Evolutionary conservation across 2,113 vertebrate genomes (phyloP), one percentile per base, ranked within the genome.

Genomic region (Pterophyllum scalare): DNA sequence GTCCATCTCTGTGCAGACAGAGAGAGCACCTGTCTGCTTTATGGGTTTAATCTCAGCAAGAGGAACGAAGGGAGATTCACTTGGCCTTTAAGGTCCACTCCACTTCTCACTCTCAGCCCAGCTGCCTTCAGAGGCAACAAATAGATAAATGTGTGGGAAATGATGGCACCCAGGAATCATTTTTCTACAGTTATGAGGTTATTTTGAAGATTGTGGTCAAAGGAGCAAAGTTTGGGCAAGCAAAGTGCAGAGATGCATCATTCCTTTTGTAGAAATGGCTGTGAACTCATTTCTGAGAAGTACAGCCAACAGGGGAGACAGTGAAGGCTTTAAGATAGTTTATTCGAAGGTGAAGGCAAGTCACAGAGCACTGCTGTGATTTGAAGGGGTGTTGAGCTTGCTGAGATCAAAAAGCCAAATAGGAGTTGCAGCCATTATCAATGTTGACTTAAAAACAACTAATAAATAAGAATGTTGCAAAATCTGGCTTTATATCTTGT

Each of bases 11-110:
- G 81, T 79, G 83, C 86, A 52, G 81, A 90, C 84, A 77, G 67
- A 86, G 81, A 46, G 58, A 77, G 81, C 77, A 64, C 76, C 62
- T 86, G 82, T 89, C 79, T 93, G 88, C 85, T 95, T 95, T 95
- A 95, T 93, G 91, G 89, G 79, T 95, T 95, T 95, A 94, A 95
- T 94, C 87, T 91, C 79, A 92, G 81, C 4, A 3, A 86, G 74
- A 79, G 43, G 70, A 75, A 82, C 40, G 61, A 84, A 74, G 75
- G 80, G 61, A 84, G 72, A 31, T 70, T 89, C 24, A 7, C 78
- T 84, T 88, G 83, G 86, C 86, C 84, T 92, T 89, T 82, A 58
- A 35, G 31, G 43, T 85, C 79, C 61, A 35, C 59, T 17, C 72
- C 62, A 70, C 17, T 26, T 56, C 57, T 59, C 38, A 76, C 13